These are phyloP conservation scores for Ectobius pallidus DNA, from an alignment of 2,888 invertebrate species.

Conservation along the genomic window DNA sequence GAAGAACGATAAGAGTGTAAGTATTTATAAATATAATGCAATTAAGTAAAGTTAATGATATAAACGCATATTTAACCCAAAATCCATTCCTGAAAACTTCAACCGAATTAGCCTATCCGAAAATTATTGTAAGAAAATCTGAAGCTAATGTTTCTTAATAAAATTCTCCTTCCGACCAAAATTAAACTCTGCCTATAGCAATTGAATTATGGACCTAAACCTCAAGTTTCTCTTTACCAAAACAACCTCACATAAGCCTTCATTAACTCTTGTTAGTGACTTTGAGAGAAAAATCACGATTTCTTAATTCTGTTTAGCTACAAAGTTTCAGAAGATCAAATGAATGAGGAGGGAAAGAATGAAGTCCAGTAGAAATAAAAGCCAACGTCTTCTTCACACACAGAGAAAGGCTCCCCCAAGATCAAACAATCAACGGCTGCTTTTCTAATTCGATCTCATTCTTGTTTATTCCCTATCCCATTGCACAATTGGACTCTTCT, in stretches of 20 bases:
- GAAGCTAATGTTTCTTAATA: too few species aligned
- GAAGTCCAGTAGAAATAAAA: slow-evolving; percentile 26
- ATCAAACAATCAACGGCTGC: slow-evolving; percentile 39
- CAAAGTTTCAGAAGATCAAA: slow-evolving; percentile 37
- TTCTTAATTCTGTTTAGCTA: slow-evolving; percentile 37
- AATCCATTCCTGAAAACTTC: too few species aligned
- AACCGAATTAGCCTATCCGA: too few species aligned
- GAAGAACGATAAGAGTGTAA: too few species aligned
- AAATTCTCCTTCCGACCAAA: too few species aligned
- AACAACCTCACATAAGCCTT: neutral
- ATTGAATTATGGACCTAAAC: too few species aligned
- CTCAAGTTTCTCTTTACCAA: neutral
- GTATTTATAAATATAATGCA: too few species aligned
- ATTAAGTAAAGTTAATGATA: too few species aligned
- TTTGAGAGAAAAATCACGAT: slow-evolving; percentile 32
- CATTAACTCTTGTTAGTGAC: slow-evolving; percentile 12
- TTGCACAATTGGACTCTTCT: slow-evolving; percentile 30
- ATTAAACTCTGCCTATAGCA: too few species aligned
- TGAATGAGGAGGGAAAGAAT: slow-evolving; percentile 27
- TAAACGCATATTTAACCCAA: too few species aligned
- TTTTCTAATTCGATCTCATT: slow-evolving; percentile 34
- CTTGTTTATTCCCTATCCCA: slow-evolving; percentile 30
- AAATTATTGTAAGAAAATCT: too few species aligned
- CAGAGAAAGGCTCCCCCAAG: slow-evolving; percentile 20
- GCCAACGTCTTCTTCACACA: slow-evolving; percentile 26